Evolutionary conservation across 2,113 vertebrate species (phyloP), one percentile per base, ranked within the genome.

Genomic region (Pachypanchax playfairii): DNA sequence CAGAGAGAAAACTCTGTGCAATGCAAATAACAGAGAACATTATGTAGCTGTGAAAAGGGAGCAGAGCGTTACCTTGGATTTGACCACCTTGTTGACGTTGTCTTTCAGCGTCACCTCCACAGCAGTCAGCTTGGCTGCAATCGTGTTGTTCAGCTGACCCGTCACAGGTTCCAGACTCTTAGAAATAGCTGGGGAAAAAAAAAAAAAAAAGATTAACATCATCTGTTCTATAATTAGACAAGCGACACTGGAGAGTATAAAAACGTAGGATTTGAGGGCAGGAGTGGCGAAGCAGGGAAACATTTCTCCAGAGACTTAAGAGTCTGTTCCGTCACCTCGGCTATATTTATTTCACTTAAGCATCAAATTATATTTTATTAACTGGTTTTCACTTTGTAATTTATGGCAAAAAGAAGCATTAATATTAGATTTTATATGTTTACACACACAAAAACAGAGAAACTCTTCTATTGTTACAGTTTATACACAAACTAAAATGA

Each of bases 51-150:
- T 0, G 38, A 17, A 2, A 26, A 14, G 3, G 43, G 1, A 0
- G 3, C 24, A 25, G 31, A 6, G 29, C 33, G 54, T 84, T 72
- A 98, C 97, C 94, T 99, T 99, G 20, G 96, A 97, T 81, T 98
- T 98, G 54, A 96, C 92, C 38, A 99, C 91, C 73, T 98, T 99
- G 68, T 85, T 89, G 56, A 98, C 91, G 25, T 92, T 98, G 67
- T 99, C 97, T 62, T 97, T 99, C 77, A 98, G 83, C 0, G 88
- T 91, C 21, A 93, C 93, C 78, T 99, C 97, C 42, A 98, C 91
- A 3, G 94, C 92, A 0, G 94, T 92, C 53, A 99, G 90, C 73
- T 96, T 99, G 73, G 95, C 90, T 13, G 94, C 87, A 39, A 98
- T 77, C 0, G 93, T 93, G 73, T 82, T 96, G 79, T 70, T 98